Evolutionary conservation across 2,888 invertebrate species (phyloP).

Genomic region (Troilus luridus): DNA sequence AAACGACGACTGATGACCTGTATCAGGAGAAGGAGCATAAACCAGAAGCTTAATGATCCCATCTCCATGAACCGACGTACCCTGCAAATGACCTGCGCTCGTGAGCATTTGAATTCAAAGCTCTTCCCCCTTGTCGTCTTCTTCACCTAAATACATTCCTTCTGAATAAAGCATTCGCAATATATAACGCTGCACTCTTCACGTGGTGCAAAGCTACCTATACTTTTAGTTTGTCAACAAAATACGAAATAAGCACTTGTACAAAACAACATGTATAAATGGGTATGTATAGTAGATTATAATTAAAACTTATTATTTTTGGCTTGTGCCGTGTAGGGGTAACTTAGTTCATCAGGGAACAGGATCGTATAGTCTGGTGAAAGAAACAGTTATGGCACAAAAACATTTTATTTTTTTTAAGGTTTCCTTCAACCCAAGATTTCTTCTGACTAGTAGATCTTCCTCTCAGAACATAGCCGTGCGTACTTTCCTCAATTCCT

Average conservation of each 20-base stretch:
- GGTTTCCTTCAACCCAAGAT: no score
- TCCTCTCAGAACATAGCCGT: no score
- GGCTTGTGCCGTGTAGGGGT: no score
- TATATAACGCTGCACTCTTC: background rate
- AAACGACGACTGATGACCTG: constrained; percentile 31
- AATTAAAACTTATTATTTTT: no score
- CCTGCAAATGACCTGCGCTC: constrained; percentile 35
- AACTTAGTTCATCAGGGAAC: no score
- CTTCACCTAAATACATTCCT: background rate
- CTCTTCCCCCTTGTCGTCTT: background rate
- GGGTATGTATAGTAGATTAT: no score
- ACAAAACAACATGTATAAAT: background rate
- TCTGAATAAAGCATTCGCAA: constrained; percentile 32
- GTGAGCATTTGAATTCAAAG: constrained; percentile 37
- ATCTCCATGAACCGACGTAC: constrained; percentile 37
- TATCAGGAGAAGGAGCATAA: constrained; percentile 23
- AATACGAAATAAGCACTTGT: background rate
- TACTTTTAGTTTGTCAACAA: background rate
- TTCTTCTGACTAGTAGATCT: no score
- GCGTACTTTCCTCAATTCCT: no score
- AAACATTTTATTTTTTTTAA: no score
- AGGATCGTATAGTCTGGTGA: no score
- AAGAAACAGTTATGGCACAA: no score
- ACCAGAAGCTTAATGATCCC: constrained; percentile 10
- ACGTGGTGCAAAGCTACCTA: background rate